phyloP scores from a whole-genome alignment of 1,140 invertebrate genomes.

The Scylla paramamosain region DNA sequence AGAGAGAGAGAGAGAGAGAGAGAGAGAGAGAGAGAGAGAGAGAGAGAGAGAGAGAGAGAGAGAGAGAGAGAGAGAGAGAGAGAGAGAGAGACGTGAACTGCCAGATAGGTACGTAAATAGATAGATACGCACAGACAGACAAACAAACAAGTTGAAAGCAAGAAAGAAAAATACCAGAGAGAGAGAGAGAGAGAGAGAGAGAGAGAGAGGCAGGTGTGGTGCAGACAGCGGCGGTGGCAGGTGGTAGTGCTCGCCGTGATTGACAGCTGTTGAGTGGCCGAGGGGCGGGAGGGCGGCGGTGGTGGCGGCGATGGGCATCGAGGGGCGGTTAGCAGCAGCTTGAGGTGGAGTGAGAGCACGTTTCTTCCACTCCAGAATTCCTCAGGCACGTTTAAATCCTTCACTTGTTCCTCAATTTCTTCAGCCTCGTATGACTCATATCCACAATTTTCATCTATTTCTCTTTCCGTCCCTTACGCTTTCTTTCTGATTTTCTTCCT shows the following conservation, averaged over 20 bases:
- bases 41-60: neutral
- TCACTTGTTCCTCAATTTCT: neutral
- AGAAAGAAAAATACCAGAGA: neutral
- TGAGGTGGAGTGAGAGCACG: neutral
- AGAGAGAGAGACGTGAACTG: neutral
- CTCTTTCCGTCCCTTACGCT: too few relatives aligned
- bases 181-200: constrained; percentile 44
- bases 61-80: neutral
- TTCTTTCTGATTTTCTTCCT: neutral
- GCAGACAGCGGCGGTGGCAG: constrained; percentile 26
- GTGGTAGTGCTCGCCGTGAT: constrained; percentile 57
- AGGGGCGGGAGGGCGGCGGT: neutral
- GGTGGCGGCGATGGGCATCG: neutral
- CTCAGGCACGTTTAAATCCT: neutral
- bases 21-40: neutral
- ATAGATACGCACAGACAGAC: constrained; percentile 47
- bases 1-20: neutral
- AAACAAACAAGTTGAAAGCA: neutral
- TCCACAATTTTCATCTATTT: neutral
- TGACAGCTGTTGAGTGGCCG: constrained; percentile 60
- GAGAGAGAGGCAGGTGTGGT: constrained; percentile 30
- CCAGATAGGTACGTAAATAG: neutral
- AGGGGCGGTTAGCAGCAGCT: neutral
- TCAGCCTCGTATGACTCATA: neutral
- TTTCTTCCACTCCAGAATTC: neutral